Evolutionary conservation across 2,113 vertebrate genomes (phyloP), one percentile per base, ranked within the genome.

Genomic region (Tenebrosternarchus preto): DNA sequence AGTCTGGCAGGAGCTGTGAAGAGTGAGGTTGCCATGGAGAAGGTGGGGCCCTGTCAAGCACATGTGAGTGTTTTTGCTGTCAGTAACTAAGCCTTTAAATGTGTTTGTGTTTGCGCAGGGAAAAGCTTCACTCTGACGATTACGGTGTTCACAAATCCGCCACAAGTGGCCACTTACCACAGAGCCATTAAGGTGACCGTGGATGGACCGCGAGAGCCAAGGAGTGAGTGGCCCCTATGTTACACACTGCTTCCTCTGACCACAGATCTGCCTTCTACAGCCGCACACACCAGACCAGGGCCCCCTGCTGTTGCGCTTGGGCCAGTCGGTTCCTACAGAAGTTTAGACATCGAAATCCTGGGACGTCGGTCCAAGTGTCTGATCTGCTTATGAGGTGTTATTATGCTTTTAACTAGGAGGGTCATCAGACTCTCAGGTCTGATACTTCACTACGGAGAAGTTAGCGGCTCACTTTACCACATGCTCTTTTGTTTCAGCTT

Each of bases 71-170:
- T n/a, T 73, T 73, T 73, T 24, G 24, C 43, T 73, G 67, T 70
- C 59, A 33, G 59, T n/a, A 50, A 15, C 82, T 84, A 89, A 93
- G 85, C 88, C 77, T 50, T 75, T 80, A 43, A 71, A 73, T 68
- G 46, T 85, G 55, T 81, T 88, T 89, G 85, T 87, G 75, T 71
- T 87, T 93, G 91, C 83, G 83, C 94, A 99, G 97, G 98, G 90
- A 99, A 99, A 94, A 99, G 98, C 92, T 99, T 99, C 95, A 99
- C 96, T 80, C 91, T 99, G 95, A 99, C 98, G 93, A 99, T 99
- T 94, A 99, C 98, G 82, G 97, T 99, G 92, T 98, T 99, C 94
- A 99, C 96, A 92, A 99, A 98, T 92, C 98, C 97, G 83, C 98
- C 98, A 80, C 98, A 99, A 98, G 98, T 99, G 76, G 98, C 98